Evolutionary conservation across 2,797 vertebrate species (phyloP), one percentile per base, ranked within the genome.

Genomic region (Staurois parvus): DNA sequence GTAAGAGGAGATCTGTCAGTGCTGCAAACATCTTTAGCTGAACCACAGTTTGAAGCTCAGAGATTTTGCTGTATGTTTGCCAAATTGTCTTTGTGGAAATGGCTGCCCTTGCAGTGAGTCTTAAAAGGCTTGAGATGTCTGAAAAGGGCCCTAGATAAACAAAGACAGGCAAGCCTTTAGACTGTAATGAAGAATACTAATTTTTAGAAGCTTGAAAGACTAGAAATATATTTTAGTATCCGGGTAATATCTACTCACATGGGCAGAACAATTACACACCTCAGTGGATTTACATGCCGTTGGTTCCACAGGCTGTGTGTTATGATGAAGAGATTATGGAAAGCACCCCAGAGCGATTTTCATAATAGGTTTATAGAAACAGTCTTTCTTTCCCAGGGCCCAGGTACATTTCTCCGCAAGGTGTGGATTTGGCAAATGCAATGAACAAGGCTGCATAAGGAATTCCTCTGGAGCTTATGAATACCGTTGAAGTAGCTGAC

Each of bases 401-500:
- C 87, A 76, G 78, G 85, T 87, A 89, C 94, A 92, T 93, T 94
- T 92, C 92, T 91, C 89, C 91, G 91, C 92, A 94, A 93, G 94
- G 94, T 94, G 94, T 94, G 94, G 93, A 94, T 93, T 93, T 93
- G 94, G 93, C 92, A 92, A 89, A 89, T 88, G 92, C 91, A 90
- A 91, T 93, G 92, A 94, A 94, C 92, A 93, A 94, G 94, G 90
- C 93, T 91, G 90, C 88, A 90, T 90, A 94, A 93, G 93, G 94
- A 94, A 95, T 94, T 92, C 93, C 92, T 95, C 92, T 91, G 89
- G 91, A 93, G 91, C 92, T 95, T 93, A 94, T 94, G 94, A 94
- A 94, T 92, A 92, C 89, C 89, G 89, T 93, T 94, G 91, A 94
- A 94, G 93, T 93, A 92, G 90, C 83, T 91, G 93, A 92, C 91